Evolutionary conservation across 2,888 invertebrate genomes (phyloP).

Genomic region (Sinodicranocentrus sp.): DNA sequence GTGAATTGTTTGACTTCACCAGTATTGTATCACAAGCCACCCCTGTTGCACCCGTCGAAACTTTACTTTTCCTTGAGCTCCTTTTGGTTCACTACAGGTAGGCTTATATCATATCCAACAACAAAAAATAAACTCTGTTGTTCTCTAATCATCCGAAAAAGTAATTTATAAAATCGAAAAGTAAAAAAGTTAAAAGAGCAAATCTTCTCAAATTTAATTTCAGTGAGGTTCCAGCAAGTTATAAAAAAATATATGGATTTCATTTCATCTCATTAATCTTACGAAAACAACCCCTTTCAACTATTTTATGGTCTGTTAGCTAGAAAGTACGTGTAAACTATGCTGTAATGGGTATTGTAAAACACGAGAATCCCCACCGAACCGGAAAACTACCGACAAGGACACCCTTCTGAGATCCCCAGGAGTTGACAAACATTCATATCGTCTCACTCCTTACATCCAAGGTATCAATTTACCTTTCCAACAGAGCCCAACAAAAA

Average conservation of each 20-base stretch:
- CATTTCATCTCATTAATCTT: slow-evolving; percentile 51
- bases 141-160: too few species aligned
- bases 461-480: too few species aligned
- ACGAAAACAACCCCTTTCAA: slow-evolving; percentile 46
- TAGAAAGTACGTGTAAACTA: slow-evolving; percentile 66
- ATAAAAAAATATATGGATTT: background rate
- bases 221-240: slow-evolving; percentile 8
- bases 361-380: slow-evolving; percentile 72
- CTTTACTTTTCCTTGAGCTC: too few species aligned
- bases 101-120: too few species aligned
- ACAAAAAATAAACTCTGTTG: too few species aligned
- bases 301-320: slow-evolving; percentile 48
- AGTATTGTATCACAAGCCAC: too few species aligned
- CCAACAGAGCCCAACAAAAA: too few species aligned
- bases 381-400: slow-evolving; percentile 72
- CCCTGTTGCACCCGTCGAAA: too few species aligned
- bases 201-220: background rate
- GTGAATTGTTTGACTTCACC: too few species aligned
- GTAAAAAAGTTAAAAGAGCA: too few species aligned
- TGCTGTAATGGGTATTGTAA: slow-evolving; percentile 61
- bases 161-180: too few species aligned
- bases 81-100: too few species aligned
- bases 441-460: slow-evolving; percentile 37
- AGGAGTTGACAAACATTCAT: slow-evolving; percentile 74
- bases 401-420: slow-evolving; percentile 72